phyloP scores from a whole-genome alignment of 1,140 invertebrate species.

The Chironomus tepperi region DNA sequence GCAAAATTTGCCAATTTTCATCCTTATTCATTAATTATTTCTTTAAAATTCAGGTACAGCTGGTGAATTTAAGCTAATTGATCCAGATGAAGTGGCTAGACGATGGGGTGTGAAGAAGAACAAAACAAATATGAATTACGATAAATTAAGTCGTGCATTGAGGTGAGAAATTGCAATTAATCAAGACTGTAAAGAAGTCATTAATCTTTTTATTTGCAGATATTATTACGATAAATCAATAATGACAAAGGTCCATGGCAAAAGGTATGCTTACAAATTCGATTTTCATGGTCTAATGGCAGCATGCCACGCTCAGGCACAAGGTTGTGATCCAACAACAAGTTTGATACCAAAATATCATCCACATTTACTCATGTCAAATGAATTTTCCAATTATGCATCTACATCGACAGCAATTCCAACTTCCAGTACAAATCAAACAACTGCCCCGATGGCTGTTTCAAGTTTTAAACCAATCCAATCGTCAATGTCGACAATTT shows the following conservation, averaged over 20 bases:
- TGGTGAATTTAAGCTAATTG: slow-evolving; percentile 85
- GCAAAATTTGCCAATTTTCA: neutral
- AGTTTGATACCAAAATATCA: slow-evolving; percentile 34
- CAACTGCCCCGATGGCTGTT: neutral
- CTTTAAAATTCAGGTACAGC: slow-evolving; percentile 45
- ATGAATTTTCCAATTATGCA: slow-evolving; percentile 14
- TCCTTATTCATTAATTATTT: neutral
- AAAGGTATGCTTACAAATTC: slow-evolving; percentile 88
- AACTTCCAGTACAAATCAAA: slow-evolving; percentile 6
- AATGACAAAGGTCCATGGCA: slow-evolving; percentile 90
- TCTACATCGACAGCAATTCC: neutral
- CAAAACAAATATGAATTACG: slow-evolving; percentile 96
- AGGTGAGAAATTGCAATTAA: slow-evolving; percentile 44
- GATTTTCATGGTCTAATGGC: slow-evolving; percentile 78
- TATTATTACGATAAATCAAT: slow-evolving; percentile 99
- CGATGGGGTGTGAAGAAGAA: slow-evolving; percentile 89
- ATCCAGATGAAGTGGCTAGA: slow-evolving; percentile 88
- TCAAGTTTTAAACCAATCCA: slow-evolving; percentile 3
- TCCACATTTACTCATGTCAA: slow-evolving; percentile 29
- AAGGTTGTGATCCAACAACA: slow-evolving; percentile 37
- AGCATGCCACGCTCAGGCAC: slow-evolving; percentile 72
- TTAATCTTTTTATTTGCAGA: slow-evolving; percentile 44
- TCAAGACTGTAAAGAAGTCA: no score
- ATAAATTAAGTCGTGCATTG: slow-evolving; percentile 84
- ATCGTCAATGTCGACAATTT: neutral